Evolutionary conservation across 2,113 vertebrate species (phyloP), one percentile per base, ranked within the genome.

Genomic region (Peucedramus taeniatus): DNA sequence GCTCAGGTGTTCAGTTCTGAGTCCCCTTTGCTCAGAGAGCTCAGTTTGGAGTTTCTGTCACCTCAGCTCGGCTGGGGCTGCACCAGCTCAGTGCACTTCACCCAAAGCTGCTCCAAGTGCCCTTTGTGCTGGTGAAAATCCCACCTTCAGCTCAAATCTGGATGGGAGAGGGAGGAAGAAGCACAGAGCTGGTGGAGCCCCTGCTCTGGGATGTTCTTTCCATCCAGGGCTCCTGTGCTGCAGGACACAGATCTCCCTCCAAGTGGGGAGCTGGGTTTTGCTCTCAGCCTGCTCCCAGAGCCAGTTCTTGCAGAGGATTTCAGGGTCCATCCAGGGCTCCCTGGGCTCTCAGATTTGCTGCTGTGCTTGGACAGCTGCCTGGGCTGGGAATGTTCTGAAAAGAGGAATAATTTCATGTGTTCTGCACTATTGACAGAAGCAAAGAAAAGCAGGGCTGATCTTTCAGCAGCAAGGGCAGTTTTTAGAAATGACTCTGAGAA

Each of bases 291-390:
- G 69, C 12, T 81, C 72, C 64, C 77, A 78, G 92, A 60, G 90
- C 44, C 89, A 77, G 26, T 6, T 91, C 85, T 56, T 76, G n/a
- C 88, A 92, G 76, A 80, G 66, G 57, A 49, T 92, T 91, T 85
- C 90, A 49, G 65, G 82, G 53, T 57, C 60, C 87, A n/a, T n/a
- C n/a, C n/a, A n/a, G 44, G 83, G 37, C 87, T 96, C 63, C 53
- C 80, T 61, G 64, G 57, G 76, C 82, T 37, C 69, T 82, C 77
- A 75, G 51, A 56, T 85, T 42, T 75, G 86, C 90, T 3, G 66
- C 96, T 93, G 90, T 85, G 95, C 92, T 94, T 96, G 87, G 90
- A 79, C 94, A 93, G 92, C 92, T 96, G 94, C 57, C 69, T 72
- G 74, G 64, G 72, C 60, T 87, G 82, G 53, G 27, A 76, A 49